Percentiles rank a stretch among this genome's conserved stretches.
Conservation (phyloP, 1,140 invertebrate species). For the Physella acuta region DNA sequence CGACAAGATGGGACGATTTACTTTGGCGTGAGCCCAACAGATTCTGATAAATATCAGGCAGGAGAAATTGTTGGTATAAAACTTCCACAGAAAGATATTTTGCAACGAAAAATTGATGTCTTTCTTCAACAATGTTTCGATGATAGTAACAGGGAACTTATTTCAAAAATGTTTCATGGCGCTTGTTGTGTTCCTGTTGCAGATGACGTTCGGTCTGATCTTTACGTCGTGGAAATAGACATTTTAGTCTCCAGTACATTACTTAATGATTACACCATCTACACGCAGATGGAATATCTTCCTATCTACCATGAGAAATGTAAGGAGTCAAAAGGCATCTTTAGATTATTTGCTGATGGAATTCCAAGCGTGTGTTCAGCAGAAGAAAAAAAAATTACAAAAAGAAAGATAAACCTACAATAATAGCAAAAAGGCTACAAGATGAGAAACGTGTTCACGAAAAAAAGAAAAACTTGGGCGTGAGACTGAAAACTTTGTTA, state of each 20-base stretch:
- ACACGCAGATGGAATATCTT: conserved; percentile 8
- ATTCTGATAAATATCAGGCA: conserved; percentile 17
- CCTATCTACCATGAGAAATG: conserved; percentile 7
- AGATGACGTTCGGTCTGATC: conserved; percentile 1
- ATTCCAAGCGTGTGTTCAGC: neutral
- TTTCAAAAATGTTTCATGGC: conserved; percentile 25
- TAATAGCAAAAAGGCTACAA: conserved; percentile 7
- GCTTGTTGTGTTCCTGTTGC: conserved; percentile 25
- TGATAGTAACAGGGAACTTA: conserved; percentile 5
- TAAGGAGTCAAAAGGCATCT: neutral
- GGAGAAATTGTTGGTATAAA: conserved; percentile 32
- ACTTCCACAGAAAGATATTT: conserved; percentile 17
- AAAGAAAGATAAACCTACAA: neutral
- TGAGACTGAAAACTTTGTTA: conserved; percentile 21
- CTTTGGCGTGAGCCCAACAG: conserved; percentile 31
- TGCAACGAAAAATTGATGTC: conserved; percentile 5
- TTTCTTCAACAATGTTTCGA: conserved; percentile 21
- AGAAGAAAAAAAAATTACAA: neutral
- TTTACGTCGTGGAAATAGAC: conserved; percentile 38
- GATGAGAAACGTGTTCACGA: neutral
- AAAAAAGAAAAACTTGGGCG: conserved; percentile 15
- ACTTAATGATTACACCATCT: conserved; percentile 29
- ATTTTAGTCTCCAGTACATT: conserved; percentile 24
- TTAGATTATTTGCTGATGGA: conserved; percentile 1
- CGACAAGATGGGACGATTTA: conserved; percentile 39